Evolutionary conservation across 2,113 vertebrate species (phyloP), one percentile per base, ranked within the genome.

Genomic region (Pygoscelis antarcticus): DNA sequence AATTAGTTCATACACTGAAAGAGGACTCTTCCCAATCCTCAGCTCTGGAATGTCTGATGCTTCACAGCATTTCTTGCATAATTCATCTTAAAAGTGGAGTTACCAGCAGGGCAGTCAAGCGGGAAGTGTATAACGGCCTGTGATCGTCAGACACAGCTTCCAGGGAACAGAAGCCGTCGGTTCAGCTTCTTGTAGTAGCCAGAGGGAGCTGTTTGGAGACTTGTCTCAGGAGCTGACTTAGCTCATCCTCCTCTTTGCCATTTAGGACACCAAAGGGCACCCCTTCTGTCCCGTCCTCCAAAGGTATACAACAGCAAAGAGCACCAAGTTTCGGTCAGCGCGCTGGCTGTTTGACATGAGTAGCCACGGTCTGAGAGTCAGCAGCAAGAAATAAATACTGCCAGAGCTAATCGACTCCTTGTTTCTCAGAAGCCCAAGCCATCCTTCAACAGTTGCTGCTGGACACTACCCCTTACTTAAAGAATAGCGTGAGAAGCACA

Each of bases 141-240:
- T 60, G 81, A 88, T n/a, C 82, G 89, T 4, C 90, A 92, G 81
- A 6, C 79, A 60, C 64, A 22, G 80, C 88, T 90, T 55, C 83
- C 79, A 77, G 72, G 95, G 66, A 13, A 46, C 17, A 32, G 65
- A 42, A 82, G 51, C 69, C 79, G 47, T 1, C 4, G 4, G 62
- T 47, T 83, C 89, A 93, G 82, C 75, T 85, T 34, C 87, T 70
- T 29, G 84, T 13, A 65, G 95, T 1, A 83, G 89, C 81, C 95
- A 92, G 57, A 96, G 93, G 95, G 70, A 95, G 91, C 92, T 91
- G 83, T 58, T 40, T 58, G 93, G 89, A 78, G 91, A 27, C 70
- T 83, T 62, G 87, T 87, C 57, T 32, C 55, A 13, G 88, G 55
- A 68, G 80, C 77, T 42, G 89, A 58, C 60, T 88, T 52, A n/a